Conservation (phyloP, 2,797 vertebrate species). For the Eulemur albifrons region DNA sequence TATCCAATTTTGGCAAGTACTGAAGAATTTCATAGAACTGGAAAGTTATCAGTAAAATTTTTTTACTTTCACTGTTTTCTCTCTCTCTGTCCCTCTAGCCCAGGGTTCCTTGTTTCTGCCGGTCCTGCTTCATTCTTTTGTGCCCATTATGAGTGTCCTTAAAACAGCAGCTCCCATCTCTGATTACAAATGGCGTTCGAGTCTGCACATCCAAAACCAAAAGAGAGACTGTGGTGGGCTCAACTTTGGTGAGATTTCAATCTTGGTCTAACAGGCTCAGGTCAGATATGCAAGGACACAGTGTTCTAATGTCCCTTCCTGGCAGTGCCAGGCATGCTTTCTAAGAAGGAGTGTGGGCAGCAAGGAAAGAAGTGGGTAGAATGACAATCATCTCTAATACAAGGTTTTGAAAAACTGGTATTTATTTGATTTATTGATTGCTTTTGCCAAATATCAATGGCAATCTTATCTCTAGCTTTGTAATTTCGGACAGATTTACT, state of each 20-base stretch:
- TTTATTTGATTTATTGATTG: slow-evolving; percentile 27
- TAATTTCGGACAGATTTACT: background rate
- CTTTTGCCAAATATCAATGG: background rate
- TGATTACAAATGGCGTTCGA: background rate
- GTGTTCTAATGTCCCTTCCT: background rate
- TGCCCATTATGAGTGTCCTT: background rate
- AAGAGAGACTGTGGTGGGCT: background rate
- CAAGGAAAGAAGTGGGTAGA: background rate
- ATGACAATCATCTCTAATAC: background rate
- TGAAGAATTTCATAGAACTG: background rate
- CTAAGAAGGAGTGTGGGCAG: background rate
- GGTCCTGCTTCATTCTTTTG: background rate
- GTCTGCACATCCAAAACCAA: background rate
- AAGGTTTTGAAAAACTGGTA: background rate
- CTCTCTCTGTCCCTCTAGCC: background rate
- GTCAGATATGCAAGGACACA: background rate
- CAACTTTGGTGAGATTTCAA: background rate
- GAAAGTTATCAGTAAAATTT: background rate
- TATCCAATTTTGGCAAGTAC: slow-evolving; percentile 26
- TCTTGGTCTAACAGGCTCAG: background rate
- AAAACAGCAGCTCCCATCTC: background rate
- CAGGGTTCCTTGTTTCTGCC: background rate
- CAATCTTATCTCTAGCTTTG: background rate
- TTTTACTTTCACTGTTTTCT: background rate
- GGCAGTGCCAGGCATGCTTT: background rate